Evolutionary conservation across 2,888 invertebrate genomes (phyloP), one percentile per base, ranked within the genome.

Genomic region (Andricus curvator): DNA sequence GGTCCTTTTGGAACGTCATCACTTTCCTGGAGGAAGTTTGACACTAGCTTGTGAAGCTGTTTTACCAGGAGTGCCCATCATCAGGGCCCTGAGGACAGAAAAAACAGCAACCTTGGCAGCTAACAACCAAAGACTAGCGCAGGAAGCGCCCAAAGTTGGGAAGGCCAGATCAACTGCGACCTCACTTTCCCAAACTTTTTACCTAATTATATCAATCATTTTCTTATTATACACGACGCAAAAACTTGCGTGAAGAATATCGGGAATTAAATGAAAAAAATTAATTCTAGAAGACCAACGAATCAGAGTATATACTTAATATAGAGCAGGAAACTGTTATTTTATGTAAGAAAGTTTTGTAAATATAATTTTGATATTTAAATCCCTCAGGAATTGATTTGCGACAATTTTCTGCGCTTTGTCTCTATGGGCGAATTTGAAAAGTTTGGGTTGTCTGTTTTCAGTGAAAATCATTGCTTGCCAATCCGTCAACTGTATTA

Each of bases 81-180:
- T 85, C 4, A 82, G 80, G 44, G 68, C 85, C 5, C 85, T 88
- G 78, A 86, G 84, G 78, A 88, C 84, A 33, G 88, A 88, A 64
- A 88, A 86, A 22, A 87, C 87, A 25, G 88, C 89, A 15, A 90
- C 90, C 0, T 86, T 92, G 33, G 91, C 90, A 13, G 91, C 91
- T 67, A 92, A 89, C 81, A 92, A 92, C 82, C 90, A 92, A 82
- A 89, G 90, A 81, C 88, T 92, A 17, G 92, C 91, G 2, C 92
- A 92, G 81, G 92, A 90, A 81, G 90, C 90, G 17, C 90, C 90
- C 6, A 87, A 62, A 25, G 25, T 25, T 62, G 62, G 62, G 13
- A 62, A 62, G 62, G 25, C 62, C 4, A 62, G 62, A 25, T 62
- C 62, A 22, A 25, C 25, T 25, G 62, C 62, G 4, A 62, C 25